Conservation (phyloP, 2,113 vertebrate genomes). For the Tonatia bakeri region DNA sequence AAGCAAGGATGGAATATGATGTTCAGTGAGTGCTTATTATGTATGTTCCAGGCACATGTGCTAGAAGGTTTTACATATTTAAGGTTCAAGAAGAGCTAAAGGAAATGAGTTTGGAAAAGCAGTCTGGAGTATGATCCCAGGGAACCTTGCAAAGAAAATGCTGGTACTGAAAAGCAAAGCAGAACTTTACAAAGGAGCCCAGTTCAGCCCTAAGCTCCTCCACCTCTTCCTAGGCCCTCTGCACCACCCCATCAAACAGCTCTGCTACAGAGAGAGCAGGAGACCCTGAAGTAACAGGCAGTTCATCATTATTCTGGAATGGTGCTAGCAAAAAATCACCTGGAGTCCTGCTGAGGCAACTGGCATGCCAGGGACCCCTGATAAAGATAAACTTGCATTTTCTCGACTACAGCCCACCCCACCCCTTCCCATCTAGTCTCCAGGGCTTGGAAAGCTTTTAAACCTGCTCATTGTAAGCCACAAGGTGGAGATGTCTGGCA, state of each 20-base stretch:
- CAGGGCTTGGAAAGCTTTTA: constrained; percentile 32
- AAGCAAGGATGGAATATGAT: not conserved
- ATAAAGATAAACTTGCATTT: constrained; percentile 27
- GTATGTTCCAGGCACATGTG: constrained; percentile 3
- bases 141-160: constrained; percentile 31
- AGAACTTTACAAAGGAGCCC: constrained; percentile 9
- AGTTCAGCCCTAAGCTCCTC: not conserved
- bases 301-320: not conserved
- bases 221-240: not conserved
- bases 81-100: constrained; percentile 8
- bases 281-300: not conserved
- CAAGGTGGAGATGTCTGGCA: constrained; percentile 80
- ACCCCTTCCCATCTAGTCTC: not conserved
- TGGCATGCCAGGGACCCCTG: not conserved
- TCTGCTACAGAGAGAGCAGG: not conserved
- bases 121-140: not conserved
- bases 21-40: not conserved
- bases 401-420: not conserved
- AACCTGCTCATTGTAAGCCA: constrained; percentile 69
- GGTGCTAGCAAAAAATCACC: constrained; percentile 6
- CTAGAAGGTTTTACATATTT: constrained; percentile 11
- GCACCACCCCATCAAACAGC: not conserved
- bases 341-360: not conserved
- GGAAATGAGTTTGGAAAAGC: constrained; percentile 47
- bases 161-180: constrained; percentile 33